Conservation (phyloP, 2,888 invertebrate genomes). For the Slavum lentiscoides region DNA sequence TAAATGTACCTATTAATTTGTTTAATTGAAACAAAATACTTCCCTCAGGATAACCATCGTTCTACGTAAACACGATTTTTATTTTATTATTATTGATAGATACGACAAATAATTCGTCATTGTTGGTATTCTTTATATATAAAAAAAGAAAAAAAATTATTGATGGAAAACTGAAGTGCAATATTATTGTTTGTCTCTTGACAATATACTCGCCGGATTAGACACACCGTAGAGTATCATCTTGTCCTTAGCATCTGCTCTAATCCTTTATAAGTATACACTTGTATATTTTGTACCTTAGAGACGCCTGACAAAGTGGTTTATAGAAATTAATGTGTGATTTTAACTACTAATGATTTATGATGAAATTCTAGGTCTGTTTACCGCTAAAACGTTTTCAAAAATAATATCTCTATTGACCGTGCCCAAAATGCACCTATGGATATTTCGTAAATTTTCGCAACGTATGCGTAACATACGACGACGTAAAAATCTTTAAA, state of each 20-base stretch:
- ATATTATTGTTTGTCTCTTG: slow-evolving; percentile 22
- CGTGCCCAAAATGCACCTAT: too few species aligned
- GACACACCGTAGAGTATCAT: slow-evolving; percentile 10
- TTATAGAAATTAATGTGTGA: background rate
- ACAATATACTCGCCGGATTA: slow-evolving; percentile 21
- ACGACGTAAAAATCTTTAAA: background rate
- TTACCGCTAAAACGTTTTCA: too few species aligned
- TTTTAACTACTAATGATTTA: background rate
- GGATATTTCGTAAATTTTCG: slow-evolving; percentile 7
- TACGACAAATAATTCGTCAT: background rate
- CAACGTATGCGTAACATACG: background rate
- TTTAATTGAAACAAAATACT: too few species aligned
- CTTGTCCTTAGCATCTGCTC: slow-evolving; percentile 11
- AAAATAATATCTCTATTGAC: too few species aligned
- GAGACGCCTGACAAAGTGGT: background rate
- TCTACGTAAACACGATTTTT: too few species aligned
- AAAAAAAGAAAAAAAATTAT: background rate
- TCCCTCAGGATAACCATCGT: too few species aligned
- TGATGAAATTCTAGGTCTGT: too few species aligned
- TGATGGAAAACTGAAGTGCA: slow-evolving; percentile 7
- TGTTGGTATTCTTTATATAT: too few species aligned
- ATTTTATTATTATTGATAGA: too few species aligned
- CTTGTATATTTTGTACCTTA: slow-evolving; percentile 1
- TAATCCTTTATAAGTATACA: slow-evolving; percentile 41
- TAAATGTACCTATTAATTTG: too few species aligned